These are phyloP conservation scores for Napeogenes inachia DNA, from an alignment of 2,888 invertebrate genomes.

Conservation along the genomic window DNA sequence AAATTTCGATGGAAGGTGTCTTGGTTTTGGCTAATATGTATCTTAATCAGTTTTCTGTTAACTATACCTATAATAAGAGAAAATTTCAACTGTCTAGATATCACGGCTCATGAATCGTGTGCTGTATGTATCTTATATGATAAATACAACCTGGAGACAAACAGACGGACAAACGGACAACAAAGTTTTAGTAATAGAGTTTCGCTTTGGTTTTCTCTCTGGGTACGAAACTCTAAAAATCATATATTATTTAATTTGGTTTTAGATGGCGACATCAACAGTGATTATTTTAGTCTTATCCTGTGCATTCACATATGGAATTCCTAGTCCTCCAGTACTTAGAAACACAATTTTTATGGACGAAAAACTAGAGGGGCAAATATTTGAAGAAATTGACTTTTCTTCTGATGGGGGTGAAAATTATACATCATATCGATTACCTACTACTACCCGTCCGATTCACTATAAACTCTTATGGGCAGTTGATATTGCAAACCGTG, in stretches of 20 bases:
- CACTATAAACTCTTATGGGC: constrained; percentile 71
- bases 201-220: too few relatives aligned
- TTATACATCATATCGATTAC: constrained; percentile 55
- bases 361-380: constrained; percentile 54
- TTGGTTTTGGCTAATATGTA: too few relatives aligned
- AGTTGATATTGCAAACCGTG: constrained; percentile 50
- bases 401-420: constrained; percentile 12
- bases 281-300: constrained; percentile 43
- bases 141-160: too few relatives aligned
- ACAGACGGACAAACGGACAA: too few relatives aligned
- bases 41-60: too few relatives aligned
- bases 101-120: too few relatives aligned
- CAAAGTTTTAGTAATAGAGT: too few relatives aligned
- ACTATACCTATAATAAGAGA: too few relatives aligned
- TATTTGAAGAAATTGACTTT: constrained; percentile 45
- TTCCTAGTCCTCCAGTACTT: constrained; percentile 39
- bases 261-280: constrained; percentile 57
- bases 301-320: constrained; percentile 42
- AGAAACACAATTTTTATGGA: constrained; percentile 63
- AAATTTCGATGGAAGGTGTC: too few relatives aligned
- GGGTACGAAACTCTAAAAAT: too few relatives aligned
- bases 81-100: too few relatives aligned
- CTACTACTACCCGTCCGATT: constrained; percentile 67
- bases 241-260: constrained; percentile 5
- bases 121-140: too few relatives aligned